Evolutionary conservation across 2,113 vertebrate genomes (phyloP).

Genomic region (Tetraodon nigroviridis): DNA sequence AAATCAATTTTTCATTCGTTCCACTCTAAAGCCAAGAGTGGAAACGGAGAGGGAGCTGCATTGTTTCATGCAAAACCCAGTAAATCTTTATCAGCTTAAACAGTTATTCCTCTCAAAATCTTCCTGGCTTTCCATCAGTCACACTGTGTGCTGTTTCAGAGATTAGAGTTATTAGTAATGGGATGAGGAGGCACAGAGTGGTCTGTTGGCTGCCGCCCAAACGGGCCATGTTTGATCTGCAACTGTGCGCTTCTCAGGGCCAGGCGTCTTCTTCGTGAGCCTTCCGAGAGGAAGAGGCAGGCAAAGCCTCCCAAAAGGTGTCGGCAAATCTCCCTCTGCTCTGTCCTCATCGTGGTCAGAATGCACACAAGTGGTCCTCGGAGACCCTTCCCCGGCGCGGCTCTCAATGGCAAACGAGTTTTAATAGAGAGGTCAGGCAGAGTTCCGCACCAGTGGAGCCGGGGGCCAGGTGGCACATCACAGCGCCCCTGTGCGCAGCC

Average conservation of each 20-base stretch:
- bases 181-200: constrained; percentile 48
- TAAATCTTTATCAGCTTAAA: constrained; percentile 25
- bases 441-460: constrained; percentile 65
- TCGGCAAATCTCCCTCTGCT: constrained; percentile 58
- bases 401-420: constrained; percentile 65
- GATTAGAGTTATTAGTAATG: constrained; percentile 43
- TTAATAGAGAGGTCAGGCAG: constrained; percentile 69
- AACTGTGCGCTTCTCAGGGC: constrained; percentile 50
- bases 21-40: neutral
- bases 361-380: constrained; percentile 67
- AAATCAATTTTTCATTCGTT: neutral
- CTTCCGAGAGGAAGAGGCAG: constrained; percentile 27
- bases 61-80: neutral
- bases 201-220: constrained; percentile 61
- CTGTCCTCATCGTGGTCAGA: constrained; percentile 58
- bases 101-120: constrained; percentile 37
- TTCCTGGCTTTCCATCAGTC: constrained; percentile 33
- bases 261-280: constrained; percentile 35
- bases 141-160: constrained; percentile 27
- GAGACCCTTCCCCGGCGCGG: constrained; percentile 54
- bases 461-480: constrained; percentile 76
- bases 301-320: constrained; percentile 58
- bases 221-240: constrained; percentile 66
- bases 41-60: neutral
- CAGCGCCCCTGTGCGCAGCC: constrained; percentile 67